Evolutionary conservation across 2,113 vertebrate genomes (phyloP), one percentile per base, ranked within the genome.

Genomic region (Cisticola juncidis): DNA sequence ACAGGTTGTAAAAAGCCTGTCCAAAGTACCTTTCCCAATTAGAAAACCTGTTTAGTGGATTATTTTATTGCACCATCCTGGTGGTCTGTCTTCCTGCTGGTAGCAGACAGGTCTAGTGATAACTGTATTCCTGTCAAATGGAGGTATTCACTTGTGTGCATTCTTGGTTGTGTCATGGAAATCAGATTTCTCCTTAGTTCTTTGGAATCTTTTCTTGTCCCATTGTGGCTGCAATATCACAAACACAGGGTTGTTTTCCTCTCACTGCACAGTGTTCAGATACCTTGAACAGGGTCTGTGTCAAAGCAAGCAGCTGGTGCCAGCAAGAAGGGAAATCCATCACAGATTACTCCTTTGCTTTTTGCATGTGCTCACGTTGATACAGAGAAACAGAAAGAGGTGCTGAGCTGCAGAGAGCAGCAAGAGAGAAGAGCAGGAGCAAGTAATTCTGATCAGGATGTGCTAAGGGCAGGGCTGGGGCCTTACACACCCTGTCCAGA

Each of bases 231-330:
- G 51, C 38, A 35, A 29, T 45, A 24, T 14, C 13, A 8, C 1
- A 1, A 64, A 23, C 6, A 28, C 13, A 29, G 20, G 21, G n/a
- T 22, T 1, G 1, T 36, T 88, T 42, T 76, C 40, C 33, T 45
- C 33, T 1, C 23, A 48, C 24, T 47, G 29, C 6, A 2, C 18
- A 31, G 61, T 0, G 0, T 54, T 50, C 1, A 6, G 9, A 50
- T 22, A 18, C 20, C 54, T 81, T n/a, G 56, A 25, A 23, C 6
- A 0, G 3, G 12, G 5, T 31, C 19, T 42, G 56, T 73, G 26
- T 35, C 29, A 23, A 54, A 74, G 81, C 33, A 57, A 74, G 57
- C 23, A 68, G 14, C 9, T 33, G 66, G 14, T 31, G 42, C 22
- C 22, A 36, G 11, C 3, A 14, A 66, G 72, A 50, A 77, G 64